Evolutionary conservation across 2,113 vertebrate species (phyloP), one percentile per base, ranked within the genome.

Genomic region (Malurus alboscapulatus): DNA sequence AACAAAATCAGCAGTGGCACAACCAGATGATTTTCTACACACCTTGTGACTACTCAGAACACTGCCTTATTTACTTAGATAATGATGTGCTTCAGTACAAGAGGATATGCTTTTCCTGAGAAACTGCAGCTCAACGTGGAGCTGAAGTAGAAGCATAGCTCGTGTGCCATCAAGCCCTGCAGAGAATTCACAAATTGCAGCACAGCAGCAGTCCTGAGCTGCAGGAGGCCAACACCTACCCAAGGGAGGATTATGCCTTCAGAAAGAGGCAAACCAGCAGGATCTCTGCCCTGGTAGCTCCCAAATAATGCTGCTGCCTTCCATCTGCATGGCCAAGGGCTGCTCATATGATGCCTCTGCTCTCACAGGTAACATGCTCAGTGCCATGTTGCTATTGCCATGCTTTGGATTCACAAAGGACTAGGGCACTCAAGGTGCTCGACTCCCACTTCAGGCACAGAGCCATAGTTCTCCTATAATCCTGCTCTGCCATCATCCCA

Each of bases 101-200:
- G 66, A 68, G 47, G 54, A 87, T 61, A 75, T 1, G 4, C 30
- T 84, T 66, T 58, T 55, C 32, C n/a, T 53, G 53, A 47, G 75
- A 76, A 2, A 1, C 17, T 44, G 10, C 0, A 1, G 14, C 40
- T 84, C 25, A 74, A 2, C 29, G n/a, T 44, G 29, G 61, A 59
- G 57, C 40, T 5, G 5, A 50, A 76, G 48, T 11, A 87, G 63
- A 69, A 62, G 22, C 65, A 87, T 14, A 71, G 4, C 25, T 78
- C 2, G 7, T 0, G 0, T 3, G 9, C 16, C 65, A 67, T 48
- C 34, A 12, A 71, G 34, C 26, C 75, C 65, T 3, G 1, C 13
- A 32, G 36, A 26, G 30, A 20, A 72, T 38, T 76, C 20, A 9
- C 30, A 44, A 38, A 21, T 16, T 48, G 38, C 48, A 53, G 36